These are phyloP conservation scores for Streptopelia turtur DNA, from an alignment of 2,797 vertebrate genomes.

Conservation along the genomic window DNA sequence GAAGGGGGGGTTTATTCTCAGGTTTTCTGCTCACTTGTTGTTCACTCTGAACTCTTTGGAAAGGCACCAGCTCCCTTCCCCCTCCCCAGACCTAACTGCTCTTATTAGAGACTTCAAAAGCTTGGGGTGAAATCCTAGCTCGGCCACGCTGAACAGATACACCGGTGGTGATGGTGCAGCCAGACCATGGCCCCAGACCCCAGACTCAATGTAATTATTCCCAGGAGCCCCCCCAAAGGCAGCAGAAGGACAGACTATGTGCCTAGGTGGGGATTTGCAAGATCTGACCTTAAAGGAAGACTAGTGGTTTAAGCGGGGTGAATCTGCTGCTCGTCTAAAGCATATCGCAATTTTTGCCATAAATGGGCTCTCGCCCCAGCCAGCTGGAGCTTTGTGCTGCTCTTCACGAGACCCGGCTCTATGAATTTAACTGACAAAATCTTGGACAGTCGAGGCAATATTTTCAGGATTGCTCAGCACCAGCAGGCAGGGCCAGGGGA, in stretches of 20 bases:
- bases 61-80: constrained; percentile 39
- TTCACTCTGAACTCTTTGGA: constrained; percentile 50
- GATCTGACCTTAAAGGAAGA: not conserved
- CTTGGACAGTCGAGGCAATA: not conserved
- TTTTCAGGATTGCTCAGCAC: constrained; percentile 30
- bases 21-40: constrained; percentile 59
- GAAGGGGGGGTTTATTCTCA: constrained; percentile 30
- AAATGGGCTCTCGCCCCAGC: not conserved
- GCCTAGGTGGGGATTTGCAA: not conserved
- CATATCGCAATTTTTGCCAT: constrained; percentile 2
- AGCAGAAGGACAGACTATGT: not conserved
- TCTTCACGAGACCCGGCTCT: not conserved
- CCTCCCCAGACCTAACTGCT: constrained; percentile 51
- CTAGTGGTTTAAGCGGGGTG: not conserved
- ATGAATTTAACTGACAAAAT: not conserved
- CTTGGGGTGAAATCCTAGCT: constrained; percentile 48
- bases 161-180: not conserved
- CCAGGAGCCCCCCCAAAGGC: not conserved
- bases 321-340: not conserved
- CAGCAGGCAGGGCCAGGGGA: not conserved
- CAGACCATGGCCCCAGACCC: not conserved
- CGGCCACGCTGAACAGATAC: not conserved
- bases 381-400: not conserved
- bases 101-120: constrained; percentile 59
- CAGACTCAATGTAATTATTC: not conserved